phyloP scores from a whole-genome alignment of 2,113 vertebrate species.

The Myrmecophaga tridactyla region DNA sequence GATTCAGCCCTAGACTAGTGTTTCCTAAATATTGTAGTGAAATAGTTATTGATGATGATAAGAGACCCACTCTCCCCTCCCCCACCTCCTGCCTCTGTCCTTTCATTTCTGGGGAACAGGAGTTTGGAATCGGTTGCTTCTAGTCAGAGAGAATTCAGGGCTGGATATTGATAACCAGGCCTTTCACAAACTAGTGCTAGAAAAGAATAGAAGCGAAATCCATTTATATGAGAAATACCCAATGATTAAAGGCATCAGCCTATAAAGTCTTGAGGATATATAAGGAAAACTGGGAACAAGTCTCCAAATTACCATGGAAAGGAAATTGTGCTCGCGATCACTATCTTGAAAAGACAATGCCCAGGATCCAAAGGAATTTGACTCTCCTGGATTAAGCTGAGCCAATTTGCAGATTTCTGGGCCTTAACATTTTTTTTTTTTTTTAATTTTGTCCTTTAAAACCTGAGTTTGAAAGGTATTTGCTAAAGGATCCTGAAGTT shows the following conservation, averaged over 20 bases:
- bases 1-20: neutral
- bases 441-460: neutral
- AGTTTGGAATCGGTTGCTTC: neutral
- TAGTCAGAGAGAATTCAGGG: neutral
- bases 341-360: neutral
- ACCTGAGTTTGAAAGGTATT: neutral
- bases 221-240: neutral
- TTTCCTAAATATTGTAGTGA: neutral
- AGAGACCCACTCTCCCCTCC: neutral
- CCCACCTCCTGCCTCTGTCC: neutral
- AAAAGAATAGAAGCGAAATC: neutral
- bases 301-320: neutral
- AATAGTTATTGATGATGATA: slow-evolving; percentile 19
- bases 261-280: neutral
- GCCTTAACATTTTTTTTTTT: neutral
- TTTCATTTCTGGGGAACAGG: neutral
- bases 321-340: neutral
- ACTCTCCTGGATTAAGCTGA: neutral
- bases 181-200: neutral
- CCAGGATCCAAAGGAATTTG: neutral
- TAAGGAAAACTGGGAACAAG: neutral
- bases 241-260: neutral
- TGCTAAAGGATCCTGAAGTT: neutral
- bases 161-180: neutral
- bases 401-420: neutral